Base-by-base conservation (phyloP, 2,888 invertebrate species). In the Celastrina argiolus region DNA sequence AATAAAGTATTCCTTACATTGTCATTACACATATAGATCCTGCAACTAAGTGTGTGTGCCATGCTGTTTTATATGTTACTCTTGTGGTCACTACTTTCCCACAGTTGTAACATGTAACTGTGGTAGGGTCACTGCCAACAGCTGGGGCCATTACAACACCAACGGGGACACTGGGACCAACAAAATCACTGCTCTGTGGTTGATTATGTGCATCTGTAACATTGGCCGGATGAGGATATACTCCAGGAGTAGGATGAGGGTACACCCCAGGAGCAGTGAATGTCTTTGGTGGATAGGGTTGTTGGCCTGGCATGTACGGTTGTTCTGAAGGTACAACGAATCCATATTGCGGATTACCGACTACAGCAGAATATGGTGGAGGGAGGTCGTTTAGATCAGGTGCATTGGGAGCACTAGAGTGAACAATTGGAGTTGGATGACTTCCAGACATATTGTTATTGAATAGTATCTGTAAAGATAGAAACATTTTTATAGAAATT, bases 31-130 rank as follows among this genome's bases (percentile, higher is more conserved):
- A 91, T 69, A 90, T 77, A 65, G 90, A 87, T 69, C 90, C 90
- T 69, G 90, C 90, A 36, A 89, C 87, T 71, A 91, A 77, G 74
- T 91, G 91, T 67, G 91, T 91, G 70, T 90, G 91, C 91, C 90
- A 91, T 51, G 89, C 88, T 12, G 91, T 90, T 45, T 88, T 87
- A 72, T 89, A 90, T 64, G 80, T 83, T n/a, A 91, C 91, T 79
- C 87, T 83, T 34, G 91, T 90, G 56, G 89, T 89, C 31, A 89
- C 88, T 34, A 88, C 81, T 80, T 89, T 89, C 22, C 83, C 83
- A 70, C 91, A 91, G 71, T 88, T 90, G 72, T 83, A 88, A 73
- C 91, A 91, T 56, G 84, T 88, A 14, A 89, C 79, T 59, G 90
- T 90, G 0, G 90, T 85, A 7, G 91, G 91, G 67, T 89, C 87